Conservation (phyloP, 2,888 invertebrate species). For the Carcina quercana region DNA sequence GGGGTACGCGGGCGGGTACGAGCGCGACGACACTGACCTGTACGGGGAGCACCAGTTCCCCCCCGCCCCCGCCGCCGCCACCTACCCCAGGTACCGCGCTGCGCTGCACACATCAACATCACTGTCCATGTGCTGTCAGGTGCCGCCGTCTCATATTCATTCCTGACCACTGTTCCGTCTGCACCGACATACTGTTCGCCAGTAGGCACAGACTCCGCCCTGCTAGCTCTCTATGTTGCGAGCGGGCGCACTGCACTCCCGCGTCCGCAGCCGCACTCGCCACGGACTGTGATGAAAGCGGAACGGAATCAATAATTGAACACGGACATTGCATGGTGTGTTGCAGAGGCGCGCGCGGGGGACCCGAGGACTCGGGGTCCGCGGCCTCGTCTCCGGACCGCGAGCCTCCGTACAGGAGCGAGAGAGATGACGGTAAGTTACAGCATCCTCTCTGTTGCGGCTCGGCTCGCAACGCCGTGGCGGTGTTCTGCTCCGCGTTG, state of each 20-base stretch:
- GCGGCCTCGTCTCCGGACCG: conserved; percentile 64
- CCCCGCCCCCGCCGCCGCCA: too few relatives aligned
- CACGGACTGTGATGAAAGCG: too few relatives aligned
- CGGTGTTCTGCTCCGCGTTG: too few relatives aligned
- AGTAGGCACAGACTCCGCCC: too few relatives aligned
- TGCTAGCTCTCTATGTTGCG: too few relatives aligned
- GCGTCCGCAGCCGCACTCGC: too few relatives aligned
- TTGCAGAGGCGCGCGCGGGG: conserved; percentile 33
- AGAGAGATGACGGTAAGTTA: conserved; percentile 44
- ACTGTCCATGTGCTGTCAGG: neutral
- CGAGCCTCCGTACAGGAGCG: conserved; percentile 38
- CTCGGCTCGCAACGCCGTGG: too few relatives aligned
- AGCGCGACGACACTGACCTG: conserved; percentile 55
- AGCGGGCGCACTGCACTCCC: too few relatives aligned
- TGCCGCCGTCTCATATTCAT: neutral
- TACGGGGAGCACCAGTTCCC: conserved; percentile 61
- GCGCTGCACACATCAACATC: neutral
- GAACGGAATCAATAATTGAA: neutral
- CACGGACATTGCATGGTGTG: neutral
- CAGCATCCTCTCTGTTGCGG: neutral
- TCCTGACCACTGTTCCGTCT: too few relatives aligned
- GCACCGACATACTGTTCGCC: too few relatives aligned
- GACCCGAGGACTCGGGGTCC: conserved; percentile 59
- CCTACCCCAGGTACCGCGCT: conserved; percentile 44
- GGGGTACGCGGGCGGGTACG: conserved; percentile 26